These are phyloP conservation scores for Mnemiopsis leidyi DNA, from an alignment of 37 sponge, comb jelly and placozoan genomes.

Conservation along the genomic window DNA sequence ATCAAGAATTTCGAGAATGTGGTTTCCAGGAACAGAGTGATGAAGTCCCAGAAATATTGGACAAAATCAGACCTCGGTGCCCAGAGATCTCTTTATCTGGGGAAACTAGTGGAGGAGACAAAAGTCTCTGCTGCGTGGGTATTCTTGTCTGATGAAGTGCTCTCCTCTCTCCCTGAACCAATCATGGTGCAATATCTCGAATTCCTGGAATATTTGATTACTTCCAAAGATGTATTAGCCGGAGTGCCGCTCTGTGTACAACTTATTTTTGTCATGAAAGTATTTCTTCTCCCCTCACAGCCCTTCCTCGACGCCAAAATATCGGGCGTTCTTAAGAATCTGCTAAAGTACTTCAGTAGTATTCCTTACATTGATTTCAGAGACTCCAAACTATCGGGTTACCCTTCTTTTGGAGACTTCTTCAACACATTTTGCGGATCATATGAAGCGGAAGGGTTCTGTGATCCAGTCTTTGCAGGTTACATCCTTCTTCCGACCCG, in stretches of 20 bases:
- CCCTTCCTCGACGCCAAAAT: slow-evolving; percentile 39
- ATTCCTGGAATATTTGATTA: not conserved
- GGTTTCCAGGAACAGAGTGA: not conserved
- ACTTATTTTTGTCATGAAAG: slow-evolving; percentile 23
- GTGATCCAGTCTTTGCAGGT: slow-evolving; percentile 64
- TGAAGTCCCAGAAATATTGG: slow-evolving; percentile 45
- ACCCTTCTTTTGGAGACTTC: slow-evolving; percentile 45
- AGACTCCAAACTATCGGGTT: slow-evolving; percentile 21
- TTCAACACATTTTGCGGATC: slow-evolving; percentile 2
- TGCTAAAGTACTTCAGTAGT: not conserved
- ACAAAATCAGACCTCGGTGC: not conserved
- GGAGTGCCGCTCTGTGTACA: not conserved
- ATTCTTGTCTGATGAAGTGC: slow-evolving; percentile 2
- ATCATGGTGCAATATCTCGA: not conserved
- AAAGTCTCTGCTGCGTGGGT: not conserved
- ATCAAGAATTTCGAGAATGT: slow-evolving; percentile 22
- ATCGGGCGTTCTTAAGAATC: not conserved
- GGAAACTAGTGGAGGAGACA: not conserved
- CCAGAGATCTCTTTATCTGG: not conserved
- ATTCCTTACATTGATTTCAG: slow-evolving; percentile 41
- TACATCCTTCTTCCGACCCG: slow-evolving; percentile 49
- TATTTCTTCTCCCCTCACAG: slow-evolving; percentile 38
- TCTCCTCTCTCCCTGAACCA: not conserved
- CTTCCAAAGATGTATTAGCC: not conserved
- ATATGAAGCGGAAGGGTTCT: slow-evolving; percentile 44